These are phyloP conservation scores for Numenius phaeopus DNA, from an alignment of 2,797 vertebrate species.

Conservation along the genomic window DNA sequence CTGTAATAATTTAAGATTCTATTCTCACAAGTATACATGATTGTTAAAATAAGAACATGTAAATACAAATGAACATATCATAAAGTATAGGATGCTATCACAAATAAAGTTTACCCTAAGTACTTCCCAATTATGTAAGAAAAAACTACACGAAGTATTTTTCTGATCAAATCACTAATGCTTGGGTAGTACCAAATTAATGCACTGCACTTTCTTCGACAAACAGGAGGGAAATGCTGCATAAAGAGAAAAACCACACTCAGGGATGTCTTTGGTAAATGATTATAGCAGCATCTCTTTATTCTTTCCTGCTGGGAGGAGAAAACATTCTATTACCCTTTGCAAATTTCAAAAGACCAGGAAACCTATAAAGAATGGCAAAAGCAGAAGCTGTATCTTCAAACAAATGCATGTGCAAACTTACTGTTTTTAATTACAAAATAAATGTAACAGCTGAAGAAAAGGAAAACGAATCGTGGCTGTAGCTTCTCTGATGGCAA, in stretches of 20 bases:
- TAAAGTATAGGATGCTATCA: not conserved
- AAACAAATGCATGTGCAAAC: not conserved
- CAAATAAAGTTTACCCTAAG: not conserved
- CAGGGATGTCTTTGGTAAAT: not conserved
- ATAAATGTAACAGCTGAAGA: not conserved
- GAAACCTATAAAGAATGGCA: not conserved
- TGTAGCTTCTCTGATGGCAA: not conserved
- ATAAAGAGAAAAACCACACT: not conserved
- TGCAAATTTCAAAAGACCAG: not conserved
- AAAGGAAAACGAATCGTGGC: not conserved
- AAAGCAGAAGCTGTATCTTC: not conserved
- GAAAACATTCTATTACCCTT: not conserved
- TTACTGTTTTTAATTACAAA: not conserved
- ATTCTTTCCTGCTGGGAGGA: not conserved
- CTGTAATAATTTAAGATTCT: conserved; percentile 78
- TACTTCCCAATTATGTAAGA: not conserved
- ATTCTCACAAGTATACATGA: not conserved
- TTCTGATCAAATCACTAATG: not conserved
- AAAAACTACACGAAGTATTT: not conserved
- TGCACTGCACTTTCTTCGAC: not conserved
- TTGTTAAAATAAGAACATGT: not conserved
- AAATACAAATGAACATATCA: not conserved
- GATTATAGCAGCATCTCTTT: not conserved
- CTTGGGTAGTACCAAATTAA: not conserved
- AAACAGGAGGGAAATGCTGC: not conserved